Evolutionary conservation across 2,888 invertebrate genomes (phyloP), one percentile per base, ranked within the genome.

Genomic region (Panopea generosa): DNA sequence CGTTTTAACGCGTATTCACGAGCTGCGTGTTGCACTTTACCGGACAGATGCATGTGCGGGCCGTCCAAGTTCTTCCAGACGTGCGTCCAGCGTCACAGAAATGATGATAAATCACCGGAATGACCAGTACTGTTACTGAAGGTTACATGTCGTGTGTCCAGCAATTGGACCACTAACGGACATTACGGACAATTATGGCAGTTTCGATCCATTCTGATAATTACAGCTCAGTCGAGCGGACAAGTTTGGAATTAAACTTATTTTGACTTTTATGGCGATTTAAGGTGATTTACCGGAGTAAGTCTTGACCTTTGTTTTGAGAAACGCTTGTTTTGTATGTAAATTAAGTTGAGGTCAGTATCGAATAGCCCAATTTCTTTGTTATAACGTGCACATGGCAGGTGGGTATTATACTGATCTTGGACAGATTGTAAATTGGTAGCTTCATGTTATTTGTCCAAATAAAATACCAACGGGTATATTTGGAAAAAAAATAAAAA

Each of bases 61-160:
- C 33, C 11, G 33, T 33, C 33, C 33, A 11, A 33, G 11, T 4
- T 33, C 33, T 11, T 11, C 11, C 4, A 33, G 33, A 33, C 33
- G 33, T 33, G 33, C 33, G 33, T 11, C 33, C 4, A 33, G 4
- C 22, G 55, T n/a, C 40, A 38, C 24, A 27, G 14, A 18, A 33
- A n/a, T 26, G 9, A 61, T 70, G 77, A 80, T 80, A 77, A 73
- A 80, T 80, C 40, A 56, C 65, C 53, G n/a, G 22, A 66, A 27
- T 77, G 80, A 70, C 76, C 77, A 63, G 40, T 67, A 70, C 53
- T 55, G 74, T 80, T 80, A 76, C 80, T 69, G 66, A 71, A 76
- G 73, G 77, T 80, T 80, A 74, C 70, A 73, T 53, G 77, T n/a
- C 76, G 60, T 63, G 76, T 73, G 80, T 66, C 80, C 72, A 55